Evolutionary conservation across 2,113 vertebrate species (phyloP).

Genomic region (Melanerpes aurifrons): DNA sequence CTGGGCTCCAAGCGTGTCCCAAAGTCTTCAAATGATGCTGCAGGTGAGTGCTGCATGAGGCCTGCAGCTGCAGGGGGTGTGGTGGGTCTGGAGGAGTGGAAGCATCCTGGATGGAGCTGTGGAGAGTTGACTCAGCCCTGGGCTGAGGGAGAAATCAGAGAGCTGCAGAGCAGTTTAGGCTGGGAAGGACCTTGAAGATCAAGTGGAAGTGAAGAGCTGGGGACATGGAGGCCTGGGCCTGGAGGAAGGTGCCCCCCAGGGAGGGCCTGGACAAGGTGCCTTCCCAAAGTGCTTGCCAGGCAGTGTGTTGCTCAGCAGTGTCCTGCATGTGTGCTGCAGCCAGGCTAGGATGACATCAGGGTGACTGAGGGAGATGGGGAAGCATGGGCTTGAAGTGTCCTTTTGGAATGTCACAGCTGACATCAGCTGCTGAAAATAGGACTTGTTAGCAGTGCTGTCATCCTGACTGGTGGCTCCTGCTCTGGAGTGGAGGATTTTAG

Average conservation of each 20-base stretch:
- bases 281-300: not conserved
- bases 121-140: too few relatives aligned
- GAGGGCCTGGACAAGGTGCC: too few relatives aligned
- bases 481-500: not conserved
- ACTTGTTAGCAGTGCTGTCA: not conserved
- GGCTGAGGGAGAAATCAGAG: too few relatives aligned
- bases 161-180: too few relatives aligned
- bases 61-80: not conserved
- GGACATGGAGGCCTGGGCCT: not conserved
- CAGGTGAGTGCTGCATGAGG: slow-evolving; percentile 71
- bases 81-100: not conserved
- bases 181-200: too few relatives aligned
- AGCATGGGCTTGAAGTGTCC: not conserved
- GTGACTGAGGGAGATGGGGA: slow-evolving; percentile 17
- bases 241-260: not conserved
- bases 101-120: too few relatives aligned
- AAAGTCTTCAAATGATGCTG: slow-evolving; percentile 72
- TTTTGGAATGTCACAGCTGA: not conserved
- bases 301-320: not conserved
- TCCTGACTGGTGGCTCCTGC: not conserved
- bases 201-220: not conserved
- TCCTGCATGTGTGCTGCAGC: not conserved
- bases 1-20: slow-evolving; percentile 61
- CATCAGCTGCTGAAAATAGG: slow-evolving; percentile 1
- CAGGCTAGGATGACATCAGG: fast-evolving